phyloP scores from a whole-genome alignment of 2,888 invertebrate species.

The Oegoconia quadripuncta region DNA sequence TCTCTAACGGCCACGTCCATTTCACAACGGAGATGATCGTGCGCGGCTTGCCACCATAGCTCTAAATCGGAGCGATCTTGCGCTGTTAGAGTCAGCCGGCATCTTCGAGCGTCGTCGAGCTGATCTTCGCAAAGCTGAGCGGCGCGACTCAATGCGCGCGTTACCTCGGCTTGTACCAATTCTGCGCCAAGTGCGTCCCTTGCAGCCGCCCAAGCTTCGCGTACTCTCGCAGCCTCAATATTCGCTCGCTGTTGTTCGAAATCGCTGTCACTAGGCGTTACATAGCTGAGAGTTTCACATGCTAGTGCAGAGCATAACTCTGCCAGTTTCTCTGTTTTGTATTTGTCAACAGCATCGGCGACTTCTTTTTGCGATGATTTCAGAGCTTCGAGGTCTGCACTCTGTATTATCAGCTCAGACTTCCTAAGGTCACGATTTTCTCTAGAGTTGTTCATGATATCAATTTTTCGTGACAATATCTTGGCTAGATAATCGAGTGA shows the following conservation, averaged over 20 bases:
- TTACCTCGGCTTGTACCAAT: conserved; percentile 87
- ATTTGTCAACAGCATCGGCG: conserved; percentile 79
- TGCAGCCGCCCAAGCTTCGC: conserved; percentile 87
- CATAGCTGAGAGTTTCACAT: conserved; percentile 82
- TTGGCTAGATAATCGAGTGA: conserved; percentile 86
- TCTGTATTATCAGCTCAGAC: conserved; percentile 58
- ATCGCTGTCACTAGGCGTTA: conserved; percentile 65
- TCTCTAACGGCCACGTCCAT: conserved; percentile 85
- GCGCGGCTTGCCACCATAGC: conserved; percentile 86
- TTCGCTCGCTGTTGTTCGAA: conserved; percentile 56
- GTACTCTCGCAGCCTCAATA: conserved; percentile 82
- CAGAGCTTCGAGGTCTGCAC: conserved; percentile 72
- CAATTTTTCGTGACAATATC: conserved; percentile 85
- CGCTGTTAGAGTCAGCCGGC: conserved; percentile 81
- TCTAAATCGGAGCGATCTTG: conserved; percentile 85
- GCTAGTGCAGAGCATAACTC: conserved; percentile 85
- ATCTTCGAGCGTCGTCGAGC: conserved; percentile 73
- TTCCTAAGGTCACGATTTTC: conserved; percentile 43
- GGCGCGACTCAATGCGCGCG: conserved; percentile 84
- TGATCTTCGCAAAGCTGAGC: conserved; percentile 83
- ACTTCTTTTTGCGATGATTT: conserved; percentile 80
- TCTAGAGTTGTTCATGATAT: conserved; percentile 50
- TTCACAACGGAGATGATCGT: conserved; percentile 84
- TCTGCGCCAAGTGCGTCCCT: conserved; percentile 87
- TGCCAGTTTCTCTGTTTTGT: conserved; percentile 83